These are phyloP conservation scores for Chymomyza amoena DNA, from an alignment of 2,888 invertebrate species.

Conservation along the genomic window DNA sequence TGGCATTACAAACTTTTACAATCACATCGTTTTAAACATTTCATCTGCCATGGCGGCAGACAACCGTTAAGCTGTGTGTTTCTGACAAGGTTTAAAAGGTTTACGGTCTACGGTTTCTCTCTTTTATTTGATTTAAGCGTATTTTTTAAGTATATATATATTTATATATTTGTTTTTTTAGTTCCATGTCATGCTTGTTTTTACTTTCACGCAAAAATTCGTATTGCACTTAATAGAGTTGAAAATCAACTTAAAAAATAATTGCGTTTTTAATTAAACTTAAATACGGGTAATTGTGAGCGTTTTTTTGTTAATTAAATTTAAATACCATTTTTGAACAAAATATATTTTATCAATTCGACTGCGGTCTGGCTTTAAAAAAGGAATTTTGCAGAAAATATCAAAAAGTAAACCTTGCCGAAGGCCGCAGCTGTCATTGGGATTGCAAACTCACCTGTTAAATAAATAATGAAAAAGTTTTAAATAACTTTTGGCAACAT, in stretches of 20 bases:
- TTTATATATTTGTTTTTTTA: not conserved
- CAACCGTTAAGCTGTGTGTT: not conserved
- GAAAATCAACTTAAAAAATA: not conserved
- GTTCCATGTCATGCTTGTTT: not conserved
- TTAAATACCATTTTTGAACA: not conserved
- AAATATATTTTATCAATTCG: not conserved
- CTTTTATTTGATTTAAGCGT: not conserved
- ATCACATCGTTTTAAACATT: not conserved
- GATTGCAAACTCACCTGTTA: not conserved
- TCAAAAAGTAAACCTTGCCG: not conserved
- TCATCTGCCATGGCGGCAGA: not conserved
- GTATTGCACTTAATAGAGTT: not conserved
- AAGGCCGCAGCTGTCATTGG: not conserved
- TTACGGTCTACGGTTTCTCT: not conserved
- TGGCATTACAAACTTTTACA: not conserved
- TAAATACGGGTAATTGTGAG: not conserved
- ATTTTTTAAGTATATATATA: not conserved
- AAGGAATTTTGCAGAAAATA: not conserved
- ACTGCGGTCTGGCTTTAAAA: not conserved
- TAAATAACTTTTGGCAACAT: not conserved
- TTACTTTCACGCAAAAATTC: not conserved
- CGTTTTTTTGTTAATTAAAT: not conserved
- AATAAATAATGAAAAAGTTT: not conserved
- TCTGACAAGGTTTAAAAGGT: not conserved
- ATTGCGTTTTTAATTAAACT: not conserved